Evolutionary conservation across 1,140 invertebrate species (phyloP), one percentile per base, ranked within the genome.

Genomic region (Drosophila willistoni): DNA sequence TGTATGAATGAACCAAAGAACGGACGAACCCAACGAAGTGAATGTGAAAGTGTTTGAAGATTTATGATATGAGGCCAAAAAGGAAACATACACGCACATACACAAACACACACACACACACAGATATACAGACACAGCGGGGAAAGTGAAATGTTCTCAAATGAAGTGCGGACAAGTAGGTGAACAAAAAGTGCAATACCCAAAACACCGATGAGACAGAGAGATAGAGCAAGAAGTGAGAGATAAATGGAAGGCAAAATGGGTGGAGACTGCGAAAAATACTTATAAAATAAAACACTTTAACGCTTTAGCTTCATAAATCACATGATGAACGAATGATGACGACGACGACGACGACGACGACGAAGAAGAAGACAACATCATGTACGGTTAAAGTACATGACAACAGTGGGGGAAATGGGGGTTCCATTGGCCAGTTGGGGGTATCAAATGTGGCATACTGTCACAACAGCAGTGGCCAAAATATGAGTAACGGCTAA

Each of bases 401-500:
- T 33, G 33, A 59, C 56, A 34, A 34, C 14, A 73, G 19, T 1
- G 14, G 44, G n/a, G 42, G 39, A 4, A 65, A 17, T 9, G 39
- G 39, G 39, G 39, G 5, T 9, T 42, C 19, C 29, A 29, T 29
- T 29, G 29, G 29, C 29, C 29, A 3, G 72, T 17, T 13, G 14
- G 19, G 39, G n/a, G 17, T 51, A 51, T 51, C 44, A 25, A 29
- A 12, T 55, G 71, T 68, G 73, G 44, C 44, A 51, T 51, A 71
- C 80, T 87, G 83, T 87, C 83, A 87, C 71, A 87, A 87, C 84
- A 89, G 73, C 71, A 77, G 84, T 76, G 83, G 79, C 77, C 84
- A 77, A 77, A 89, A 87, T 87, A 81, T 87, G 83, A 87, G 84
- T 87, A 87, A 87, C 79, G 78, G 84, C 83, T 82, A 89, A 80